A percentile compares a stretch with the other conserved stretches of the same genome.
These are phyloP conservation scores for Falco rusticolus DNA, from an alignment of 2,797 vertebrate species.

Conservation along the genomic window DNA sequence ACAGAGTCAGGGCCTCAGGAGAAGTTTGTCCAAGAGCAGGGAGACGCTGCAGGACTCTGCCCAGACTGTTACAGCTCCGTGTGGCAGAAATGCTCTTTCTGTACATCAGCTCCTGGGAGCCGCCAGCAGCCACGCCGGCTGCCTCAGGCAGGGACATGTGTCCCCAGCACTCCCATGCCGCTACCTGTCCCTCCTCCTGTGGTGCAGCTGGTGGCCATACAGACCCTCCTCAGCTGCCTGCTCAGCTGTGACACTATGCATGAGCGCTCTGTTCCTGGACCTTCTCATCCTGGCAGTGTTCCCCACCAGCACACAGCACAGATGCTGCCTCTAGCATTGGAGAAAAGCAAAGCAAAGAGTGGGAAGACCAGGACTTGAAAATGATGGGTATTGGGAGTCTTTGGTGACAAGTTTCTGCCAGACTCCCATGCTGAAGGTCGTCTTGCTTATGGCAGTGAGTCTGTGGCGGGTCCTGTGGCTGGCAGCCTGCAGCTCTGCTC, in stretches of 20 bases:
- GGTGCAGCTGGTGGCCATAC: background rate
- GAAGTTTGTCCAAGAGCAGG: background rate
- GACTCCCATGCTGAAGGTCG: background rate
- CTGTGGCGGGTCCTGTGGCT: background rate
- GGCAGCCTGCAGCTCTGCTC: background rate
- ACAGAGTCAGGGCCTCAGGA: background rate
- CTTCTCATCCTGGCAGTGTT: background rate
- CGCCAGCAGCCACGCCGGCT: background rate
- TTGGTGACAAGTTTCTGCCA: background rate
- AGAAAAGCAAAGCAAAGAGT: background rate
- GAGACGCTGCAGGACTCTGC: background rate
- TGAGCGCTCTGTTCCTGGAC: background rate
- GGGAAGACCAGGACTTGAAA: background rate
- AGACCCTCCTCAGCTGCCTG: background rate
- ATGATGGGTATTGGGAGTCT: background rate
- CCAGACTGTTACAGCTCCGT: accelerated
- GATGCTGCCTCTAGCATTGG: background rate
- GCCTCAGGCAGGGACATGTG: background rate
- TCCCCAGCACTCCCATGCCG: background rate
- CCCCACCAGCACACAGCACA: background rate
- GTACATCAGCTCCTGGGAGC: background rate
- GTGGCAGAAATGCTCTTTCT: background rate
- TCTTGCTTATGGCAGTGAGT: background rate
- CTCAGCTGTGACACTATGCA: background rate
- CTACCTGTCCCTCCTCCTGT: background rate